Conservation (phyloP, 1,140 invertebrate genomes). For the Saccostrea cuccullata region DNA sequence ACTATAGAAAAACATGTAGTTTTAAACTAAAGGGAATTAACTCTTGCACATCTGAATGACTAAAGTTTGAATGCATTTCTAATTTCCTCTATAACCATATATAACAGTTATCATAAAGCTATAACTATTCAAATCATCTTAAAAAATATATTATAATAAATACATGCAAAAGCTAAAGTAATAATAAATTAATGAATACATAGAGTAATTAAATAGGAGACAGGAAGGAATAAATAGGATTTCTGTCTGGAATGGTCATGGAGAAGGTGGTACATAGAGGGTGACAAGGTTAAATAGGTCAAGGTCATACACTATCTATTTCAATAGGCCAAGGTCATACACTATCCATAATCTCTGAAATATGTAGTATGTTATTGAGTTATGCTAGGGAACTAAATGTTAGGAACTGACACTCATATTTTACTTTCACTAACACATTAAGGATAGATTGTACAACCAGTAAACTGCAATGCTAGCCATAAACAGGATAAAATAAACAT, state of each 20-base stretch:
- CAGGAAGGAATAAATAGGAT: neutral
- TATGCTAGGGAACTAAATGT: neutral
- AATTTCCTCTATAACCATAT: neutral
- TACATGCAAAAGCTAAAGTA: neutral
- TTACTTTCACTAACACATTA: neutral
- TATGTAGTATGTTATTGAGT: neutral
- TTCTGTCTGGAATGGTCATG: slow-evolving; percentile 33
- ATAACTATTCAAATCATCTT: neutral
- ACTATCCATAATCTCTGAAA: slow-evolving; percentile 12
- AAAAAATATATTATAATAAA: neutral
- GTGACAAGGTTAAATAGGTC: neutral
- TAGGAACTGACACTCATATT: neutral
- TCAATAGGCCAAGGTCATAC: neutral
- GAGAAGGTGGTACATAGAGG: slow-evolving; percentile 1
- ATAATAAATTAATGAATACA: neutral
- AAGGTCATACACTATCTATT: slow-evolving; percentile 1
- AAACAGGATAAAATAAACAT: too few species aligned
- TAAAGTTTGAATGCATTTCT: neutral
- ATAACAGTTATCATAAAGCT: neutral
- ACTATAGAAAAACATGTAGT: too few species aligned
- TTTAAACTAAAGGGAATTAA: neutral
- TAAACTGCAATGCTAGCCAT: too few species aligned
- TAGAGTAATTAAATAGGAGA: neutral
- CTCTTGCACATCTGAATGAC: neutral
- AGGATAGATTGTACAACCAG: too few species aligned